These are phyloP conservation scores for Euleptes europaea DNA, from an alignment of 2,113 vertebrate species.

Conservation along the genomic window DNA sequence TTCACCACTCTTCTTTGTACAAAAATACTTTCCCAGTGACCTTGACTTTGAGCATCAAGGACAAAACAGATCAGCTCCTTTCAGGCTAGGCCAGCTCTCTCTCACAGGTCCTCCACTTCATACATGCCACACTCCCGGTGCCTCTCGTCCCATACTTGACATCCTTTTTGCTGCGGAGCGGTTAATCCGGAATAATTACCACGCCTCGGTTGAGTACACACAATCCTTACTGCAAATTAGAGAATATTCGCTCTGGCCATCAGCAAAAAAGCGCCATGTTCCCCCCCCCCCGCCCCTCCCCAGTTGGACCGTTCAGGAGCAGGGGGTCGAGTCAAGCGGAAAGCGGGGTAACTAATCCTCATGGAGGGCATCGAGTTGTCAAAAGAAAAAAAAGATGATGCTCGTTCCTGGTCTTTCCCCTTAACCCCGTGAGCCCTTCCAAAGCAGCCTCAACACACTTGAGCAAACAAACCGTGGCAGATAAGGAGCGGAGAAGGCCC, in stretches of 20 bases:
- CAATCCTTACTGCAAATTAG: neutral
- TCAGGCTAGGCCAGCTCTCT: neutral
- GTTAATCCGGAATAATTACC: neutral
- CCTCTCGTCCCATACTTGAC: too few relatives aligned
- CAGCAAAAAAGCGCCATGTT: neutral
- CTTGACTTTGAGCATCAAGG: slow-evolving; percentile 7
- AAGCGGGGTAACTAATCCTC: neutral
- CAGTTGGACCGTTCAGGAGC: too few relatives aligned
- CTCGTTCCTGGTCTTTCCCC: neutral
- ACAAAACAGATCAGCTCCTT: neutral
- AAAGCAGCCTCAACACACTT: neutral
- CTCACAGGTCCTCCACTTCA: too few relatives aligned
- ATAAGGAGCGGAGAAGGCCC: neutral
- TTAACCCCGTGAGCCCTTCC: neutral
- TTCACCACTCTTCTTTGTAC: neutral
- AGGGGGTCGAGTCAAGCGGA: neutral
- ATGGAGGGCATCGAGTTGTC: neutral
- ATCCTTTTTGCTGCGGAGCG: neutral
- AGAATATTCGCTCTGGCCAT: neutral
- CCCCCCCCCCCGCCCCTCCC: accelerated
- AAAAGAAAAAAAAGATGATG: neutral
- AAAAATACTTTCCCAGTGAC: neutral
- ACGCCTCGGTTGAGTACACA: too few relatives aligned
- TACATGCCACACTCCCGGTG: neutral
- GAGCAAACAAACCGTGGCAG: neutral